phyloP scores from a whole-genome alignment of 2,113 vertebrate species.

The Gadus macrocephalus region DNA sequence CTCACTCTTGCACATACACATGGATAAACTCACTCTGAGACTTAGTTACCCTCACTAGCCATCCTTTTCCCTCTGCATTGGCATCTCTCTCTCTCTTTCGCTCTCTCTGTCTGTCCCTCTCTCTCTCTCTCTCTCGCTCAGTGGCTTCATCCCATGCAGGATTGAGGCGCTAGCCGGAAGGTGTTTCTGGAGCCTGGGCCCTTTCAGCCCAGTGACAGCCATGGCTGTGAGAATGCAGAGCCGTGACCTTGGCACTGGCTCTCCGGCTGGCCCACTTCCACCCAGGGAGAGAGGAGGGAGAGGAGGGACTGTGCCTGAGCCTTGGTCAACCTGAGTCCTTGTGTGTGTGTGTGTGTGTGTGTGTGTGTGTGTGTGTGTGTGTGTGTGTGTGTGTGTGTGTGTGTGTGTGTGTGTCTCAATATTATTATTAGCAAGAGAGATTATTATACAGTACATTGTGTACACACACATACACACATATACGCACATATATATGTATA shows the following conservation, averaged over 20 bases:
- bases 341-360: not conserved
- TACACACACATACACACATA: too few species aligned
- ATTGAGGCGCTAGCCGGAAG: slow-evolving; percentile 60
- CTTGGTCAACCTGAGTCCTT: slow-evolving; percentile 6
- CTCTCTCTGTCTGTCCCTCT: too few species aligned
- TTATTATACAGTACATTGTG: too few species aligned
- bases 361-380: too few species aligned
- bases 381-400: too few species aligned
- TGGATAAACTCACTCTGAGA: slow-evolving; percentile 33
- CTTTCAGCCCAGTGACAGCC: slow-evolving; percentile 67
- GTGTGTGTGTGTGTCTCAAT: too few species aligned
- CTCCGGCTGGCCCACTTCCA: slow-evolving; percentile 50
- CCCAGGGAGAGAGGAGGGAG: slow-evolving; percentile 19
- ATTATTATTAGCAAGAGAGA: too few species aligned
- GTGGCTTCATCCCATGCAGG: slow-evolving; percentile 58
- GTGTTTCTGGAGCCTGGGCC: slow-evolving; percentile 62
- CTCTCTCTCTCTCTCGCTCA: slow-evolving; percentile 5
- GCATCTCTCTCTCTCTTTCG: too few species aligned
- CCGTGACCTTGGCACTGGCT: slow-evolving; percentile 61
- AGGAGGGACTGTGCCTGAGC: slow-evolving; percentile 33
- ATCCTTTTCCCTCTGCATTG: not conserved
- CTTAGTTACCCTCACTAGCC: slow-evolving; percentile 15
- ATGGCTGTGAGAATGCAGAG: slow-evolving; percentile 63
- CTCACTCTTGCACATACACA: too few species aligned
- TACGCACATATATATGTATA: too few species aligned